Conservation (phyloP, 2,797 vertebrate genomes). For the Chelonia mydas region DNA sequence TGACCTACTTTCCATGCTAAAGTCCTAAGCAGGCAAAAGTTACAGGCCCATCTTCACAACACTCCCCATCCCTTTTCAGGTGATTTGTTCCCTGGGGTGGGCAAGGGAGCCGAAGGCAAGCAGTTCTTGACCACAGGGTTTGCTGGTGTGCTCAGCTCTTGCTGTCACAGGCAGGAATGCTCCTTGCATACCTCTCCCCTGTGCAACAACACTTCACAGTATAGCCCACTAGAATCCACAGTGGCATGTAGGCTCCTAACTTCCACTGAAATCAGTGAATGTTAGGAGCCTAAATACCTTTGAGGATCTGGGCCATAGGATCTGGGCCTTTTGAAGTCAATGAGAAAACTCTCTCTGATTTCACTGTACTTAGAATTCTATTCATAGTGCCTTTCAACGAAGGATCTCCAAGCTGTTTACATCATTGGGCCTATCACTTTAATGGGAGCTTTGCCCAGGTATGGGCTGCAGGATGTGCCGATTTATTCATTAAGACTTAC, state of each 20-base stretch:
- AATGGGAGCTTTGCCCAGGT: neutral
- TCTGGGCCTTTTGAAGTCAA: neutral
- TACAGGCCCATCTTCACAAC: neutral
- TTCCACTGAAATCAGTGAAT: neutral
- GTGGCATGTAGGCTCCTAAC: neutral
- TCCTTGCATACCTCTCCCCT: neutral
- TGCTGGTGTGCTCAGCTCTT: neutral
- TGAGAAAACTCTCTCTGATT: neutral
- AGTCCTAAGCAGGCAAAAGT: neutral
- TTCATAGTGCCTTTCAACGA: neutral
- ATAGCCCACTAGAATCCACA: neutral
- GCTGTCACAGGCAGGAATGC: neutral
- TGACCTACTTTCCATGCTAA: neutral
- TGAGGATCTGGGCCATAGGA: neutral
- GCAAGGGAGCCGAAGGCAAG: neutral
- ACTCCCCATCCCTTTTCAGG: neutral
- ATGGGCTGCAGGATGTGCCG: fast-evolving
- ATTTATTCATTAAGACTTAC: neutral
- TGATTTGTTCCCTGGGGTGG: neutral
- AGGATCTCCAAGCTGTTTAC: neutral
- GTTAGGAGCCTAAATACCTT: neutral
- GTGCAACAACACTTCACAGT: neutral
- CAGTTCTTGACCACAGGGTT: neutral
- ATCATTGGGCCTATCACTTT: neutral
- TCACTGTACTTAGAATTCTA: neutral